phyloP scores from a whole-genome alignment of 2,888 invertebrate genomes.

The Himalopsyche japonica region DNA sequence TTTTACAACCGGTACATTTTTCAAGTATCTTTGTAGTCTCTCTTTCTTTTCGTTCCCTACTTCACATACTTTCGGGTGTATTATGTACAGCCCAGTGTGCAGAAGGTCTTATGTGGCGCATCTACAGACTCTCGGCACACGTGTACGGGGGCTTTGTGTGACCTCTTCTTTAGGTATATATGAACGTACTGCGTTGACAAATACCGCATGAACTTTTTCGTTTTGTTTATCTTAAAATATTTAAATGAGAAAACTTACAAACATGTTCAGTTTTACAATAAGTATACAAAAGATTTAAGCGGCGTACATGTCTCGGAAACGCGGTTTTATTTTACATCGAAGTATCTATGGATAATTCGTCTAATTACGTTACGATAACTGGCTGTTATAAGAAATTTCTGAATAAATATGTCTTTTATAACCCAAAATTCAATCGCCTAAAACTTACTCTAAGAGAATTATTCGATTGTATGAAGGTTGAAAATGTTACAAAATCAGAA shows the following conservation, averaged over 20 bases:
- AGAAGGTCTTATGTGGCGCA: neutral
- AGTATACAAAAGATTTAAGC: too few relatives aligned
- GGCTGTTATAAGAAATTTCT: too few relatives aligned
- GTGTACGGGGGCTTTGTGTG: slow-evolving; percentile 6
- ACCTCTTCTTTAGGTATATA: slow-evolving; percentile 10
- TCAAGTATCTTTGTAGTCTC: slow-evolving; percentile 29
- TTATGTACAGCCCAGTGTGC: slow-evolving; percentile 5
- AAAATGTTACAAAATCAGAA: too few relatives aligned
- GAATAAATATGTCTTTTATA: too few relatives aligned
- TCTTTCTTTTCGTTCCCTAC: slow-evolving; percentile 25
- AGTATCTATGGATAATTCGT: too few relatives aligned
- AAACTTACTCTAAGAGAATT: too few relatives aligned
- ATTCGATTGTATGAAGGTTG: too few relatives aligned
- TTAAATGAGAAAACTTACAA: neutral
- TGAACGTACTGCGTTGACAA: neutral
- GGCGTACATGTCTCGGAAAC: neutral
- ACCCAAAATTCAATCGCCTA: too few relatives aligned
- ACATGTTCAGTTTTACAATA: neutral
- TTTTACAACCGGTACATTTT: slow-evolving; percentile 19
- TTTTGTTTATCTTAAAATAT: neutral
- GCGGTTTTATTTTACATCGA: neutral
- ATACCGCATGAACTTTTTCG: neutral
- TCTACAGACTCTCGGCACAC: slow-evolving; percentile 8
- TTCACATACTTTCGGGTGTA: slow-evolving; percentile 23
- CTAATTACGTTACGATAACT: too few relatives aligned